Percentiles rank a stretch among this genome's conserved stretches.
These are phyloP conservation scores for Moxostoma hubbsi DNA, from an alignment of 2,797 vertebrate genomes.

Conservation along the genomic window DNA sequence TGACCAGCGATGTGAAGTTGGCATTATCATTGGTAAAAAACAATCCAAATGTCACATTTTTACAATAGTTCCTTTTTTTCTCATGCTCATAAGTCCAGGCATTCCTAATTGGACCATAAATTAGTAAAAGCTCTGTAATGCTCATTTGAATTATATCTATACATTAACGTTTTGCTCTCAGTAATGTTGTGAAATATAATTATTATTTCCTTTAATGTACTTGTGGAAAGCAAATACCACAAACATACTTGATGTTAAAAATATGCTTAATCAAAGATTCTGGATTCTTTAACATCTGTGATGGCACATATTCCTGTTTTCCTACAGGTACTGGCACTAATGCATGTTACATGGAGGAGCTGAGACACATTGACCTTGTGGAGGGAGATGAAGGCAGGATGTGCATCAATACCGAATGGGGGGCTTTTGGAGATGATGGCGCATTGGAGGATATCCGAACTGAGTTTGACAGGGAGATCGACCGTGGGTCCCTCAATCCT, in stretches of 20 bases:
- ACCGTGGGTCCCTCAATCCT: slow-evolving; percentile 89
- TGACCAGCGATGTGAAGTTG: slow-evolving; percentile 97
- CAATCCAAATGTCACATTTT: background rate
- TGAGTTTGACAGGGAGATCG: slow-evolving; percentile 91
- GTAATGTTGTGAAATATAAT: no score
- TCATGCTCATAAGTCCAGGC: no score
- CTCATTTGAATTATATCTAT: no score
- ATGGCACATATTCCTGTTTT: slow-evolving; percentile 36
- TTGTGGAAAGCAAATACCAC: background rate
- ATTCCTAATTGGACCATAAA: no score
- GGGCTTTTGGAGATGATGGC: slow-evolving; percentile 90
- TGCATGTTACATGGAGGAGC: slow-evolving; percentile 97
- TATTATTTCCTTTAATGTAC: background rate
- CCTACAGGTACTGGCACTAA: slow-evolving; percentile 92
- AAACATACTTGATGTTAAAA: slow-evolving; percentile 1
- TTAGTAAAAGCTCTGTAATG: no score
- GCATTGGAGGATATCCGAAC: slow-evolving; percentile 87
- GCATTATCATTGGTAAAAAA: slow-evolving; percentile 92
- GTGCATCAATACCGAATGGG: slow-evolving; percentile 98
- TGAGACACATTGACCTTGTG: slow-evolving; percentile 92
- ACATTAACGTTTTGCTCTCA: no score
- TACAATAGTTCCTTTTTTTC: background rate
- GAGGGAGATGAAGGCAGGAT: slow-evolving; percentile 97
- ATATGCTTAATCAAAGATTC: background rate
- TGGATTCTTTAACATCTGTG: background rate